These are phyloP conservation scores for Paramacrobiotus metropolitanus DNA, from an alignment of 1,140 invertebrate species.

Conservation along the genomic window DNA sequence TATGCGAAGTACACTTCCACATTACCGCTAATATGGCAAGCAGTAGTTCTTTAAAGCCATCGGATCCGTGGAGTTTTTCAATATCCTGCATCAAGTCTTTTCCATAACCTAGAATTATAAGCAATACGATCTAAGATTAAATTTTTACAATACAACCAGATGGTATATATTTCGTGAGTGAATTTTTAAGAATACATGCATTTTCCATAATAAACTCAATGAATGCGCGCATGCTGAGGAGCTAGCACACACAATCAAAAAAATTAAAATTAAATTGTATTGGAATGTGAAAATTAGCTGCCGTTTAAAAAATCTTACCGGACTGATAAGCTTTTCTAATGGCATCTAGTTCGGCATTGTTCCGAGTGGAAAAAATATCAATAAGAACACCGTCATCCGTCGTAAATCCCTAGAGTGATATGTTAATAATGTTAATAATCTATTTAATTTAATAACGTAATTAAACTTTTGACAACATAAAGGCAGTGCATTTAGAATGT, in stretches of 20 bases:
- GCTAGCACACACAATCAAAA: no score
- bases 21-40: background rate
- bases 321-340: conserved; percentile 6
- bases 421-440: background rate
- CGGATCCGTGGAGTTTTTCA: background rate
- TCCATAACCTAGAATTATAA: background rate
- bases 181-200: no score
- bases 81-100: background rate
- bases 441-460: no score
- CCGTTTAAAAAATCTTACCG: no score
- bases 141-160: no score
- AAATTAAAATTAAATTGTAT: no score
- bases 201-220: no score
- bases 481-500: no score
- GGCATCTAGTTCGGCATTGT: conserved; percentile 17
- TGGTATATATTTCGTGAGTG: no score
- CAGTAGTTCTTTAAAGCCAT: background rate
- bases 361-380: conserved; percentile 21
- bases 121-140: background rate
- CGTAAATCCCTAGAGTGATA: conserved; percentile 14
- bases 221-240: no score
- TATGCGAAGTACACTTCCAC: background rate
- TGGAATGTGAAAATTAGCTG: no score
- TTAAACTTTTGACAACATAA: no score
- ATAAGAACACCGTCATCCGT: conserved; percentile 20